Conservation (phyloP, 2,888 invertebrate genomes). For the Cryptocephalus moraei region DNA sequence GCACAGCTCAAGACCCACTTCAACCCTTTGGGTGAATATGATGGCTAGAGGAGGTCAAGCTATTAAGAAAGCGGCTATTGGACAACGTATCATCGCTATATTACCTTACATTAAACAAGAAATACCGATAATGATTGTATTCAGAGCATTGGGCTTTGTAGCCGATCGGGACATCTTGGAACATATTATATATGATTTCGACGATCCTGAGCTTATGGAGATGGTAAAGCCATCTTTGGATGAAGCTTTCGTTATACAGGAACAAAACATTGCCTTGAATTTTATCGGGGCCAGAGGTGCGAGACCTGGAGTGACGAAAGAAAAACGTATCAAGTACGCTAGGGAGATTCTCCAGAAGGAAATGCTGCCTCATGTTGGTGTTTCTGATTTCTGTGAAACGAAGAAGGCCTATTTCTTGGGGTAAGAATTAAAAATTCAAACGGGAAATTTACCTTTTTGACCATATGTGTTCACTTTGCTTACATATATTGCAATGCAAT, state of each 20-base stretch:
- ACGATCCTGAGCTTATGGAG: slow-evolving; percentile 99
- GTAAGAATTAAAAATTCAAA: slow-evolving; percentile 28
- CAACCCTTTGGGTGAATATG: slow-evolving; percentile 99
- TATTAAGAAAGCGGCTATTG: slow-evolving; percentile 97
- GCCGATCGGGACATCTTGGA: slow-evolving; percentile 98
- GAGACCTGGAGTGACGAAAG: slow-evolving; percentile 95
- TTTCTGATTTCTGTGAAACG: slow-evolving; percentile 98
- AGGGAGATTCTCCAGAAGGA: slow-evolving; percentile 99
- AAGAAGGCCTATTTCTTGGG: slow-evolving; percentile 98
- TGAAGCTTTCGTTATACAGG: slow-evolving; percentile 99
- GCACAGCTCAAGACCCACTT: slow-evolving; percentile 90
- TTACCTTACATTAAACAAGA: slow-evolving; percentile 98
- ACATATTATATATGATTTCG: slow-evolving; percentile 99
- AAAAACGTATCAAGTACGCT: slow-evolving; percentile 98
- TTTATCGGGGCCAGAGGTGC: slow-evolving; percentile 98
- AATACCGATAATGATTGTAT: slow-evolving; percentile 99
- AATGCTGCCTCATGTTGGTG: slow-evolving; percentile 99
- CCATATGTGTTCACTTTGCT: slow-evolving; percentile 1
- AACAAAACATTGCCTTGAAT: slow-evolving; percentile 96
- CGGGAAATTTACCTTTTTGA: neutral
- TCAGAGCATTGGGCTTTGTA: slow-evolving; percentile 94
- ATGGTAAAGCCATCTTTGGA: slow-evolving; percentile 98
- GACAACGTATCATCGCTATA: slow-evolving; percentile 95
- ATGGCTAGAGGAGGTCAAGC: slow-evolving; percentile 98
- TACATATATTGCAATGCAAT: slow-evolving; percentile 1